These are phyloP conservation scores for Casuarius casuarius DNA, from an alignment of 2,113 vertebrate species.

Conservation along the genomic window DNA sequence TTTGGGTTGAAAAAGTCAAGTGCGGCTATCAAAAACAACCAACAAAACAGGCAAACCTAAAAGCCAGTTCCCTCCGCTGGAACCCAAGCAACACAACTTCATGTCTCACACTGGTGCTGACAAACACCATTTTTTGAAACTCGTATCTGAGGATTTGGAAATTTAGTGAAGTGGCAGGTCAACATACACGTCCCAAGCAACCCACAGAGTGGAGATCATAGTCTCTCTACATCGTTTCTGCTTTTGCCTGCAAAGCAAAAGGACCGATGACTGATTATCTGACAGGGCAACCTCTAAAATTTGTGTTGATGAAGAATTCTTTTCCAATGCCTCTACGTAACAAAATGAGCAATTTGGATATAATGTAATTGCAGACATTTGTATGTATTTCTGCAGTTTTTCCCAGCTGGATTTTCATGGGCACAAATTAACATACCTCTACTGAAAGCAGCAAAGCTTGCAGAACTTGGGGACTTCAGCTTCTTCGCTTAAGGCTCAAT, in stretches of 20 bases:
- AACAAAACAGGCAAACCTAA: not conserved
- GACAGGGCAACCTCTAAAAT: not conserved
- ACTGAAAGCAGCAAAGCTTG: not conserved
- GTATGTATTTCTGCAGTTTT: not conserved
- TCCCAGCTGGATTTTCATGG: not conserved
- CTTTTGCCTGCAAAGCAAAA: not conserved
- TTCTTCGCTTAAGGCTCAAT: not conserved
- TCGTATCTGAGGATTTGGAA: fast-evolving
- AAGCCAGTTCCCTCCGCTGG: not conserved
- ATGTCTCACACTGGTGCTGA: fast-evolving
- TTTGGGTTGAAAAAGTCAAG: not conserved
- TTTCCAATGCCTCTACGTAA: fast-evolving
- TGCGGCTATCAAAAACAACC: fast-evolving
- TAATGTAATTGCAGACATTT: not conserved
- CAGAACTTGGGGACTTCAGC: not conserved
- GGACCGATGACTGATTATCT: fast-evolving
- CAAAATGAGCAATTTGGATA: fast-evolving
- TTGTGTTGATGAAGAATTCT: not conserved
- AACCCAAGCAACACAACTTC: not conserved
- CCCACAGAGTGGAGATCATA: fast-evolving
- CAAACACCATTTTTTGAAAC: not conserved
- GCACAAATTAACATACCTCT: fast-evolving
- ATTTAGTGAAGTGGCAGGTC: not conserved
- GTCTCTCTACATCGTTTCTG: not conserved
- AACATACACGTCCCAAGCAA: fast-evolving